phyloP scores from a whole-genome alignment of 2,797 vertebrate genomes.

The Borostomias antarcticus region DNA sequence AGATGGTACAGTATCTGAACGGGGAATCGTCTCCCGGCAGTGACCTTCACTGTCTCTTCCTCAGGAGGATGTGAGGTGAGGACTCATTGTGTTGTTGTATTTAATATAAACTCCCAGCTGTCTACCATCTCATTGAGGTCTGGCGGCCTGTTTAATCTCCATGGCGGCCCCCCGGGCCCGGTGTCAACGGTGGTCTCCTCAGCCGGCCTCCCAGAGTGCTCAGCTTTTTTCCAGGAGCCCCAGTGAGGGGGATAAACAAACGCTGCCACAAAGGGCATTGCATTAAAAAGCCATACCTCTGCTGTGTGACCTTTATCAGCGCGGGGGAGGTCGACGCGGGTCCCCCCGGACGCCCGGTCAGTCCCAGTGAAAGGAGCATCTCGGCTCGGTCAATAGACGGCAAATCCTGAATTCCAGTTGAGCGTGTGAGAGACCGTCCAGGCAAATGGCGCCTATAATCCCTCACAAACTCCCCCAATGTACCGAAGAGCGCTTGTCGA shows the following conservation, averaged over 20 bases:
- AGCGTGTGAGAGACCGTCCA: slow-evolving; percentile 37
- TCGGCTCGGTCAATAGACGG: slow-evolving; percentile 51
- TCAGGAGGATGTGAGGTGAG: slow-evolving; percentile 51
- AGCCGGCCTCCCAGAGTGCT: slow-evolving; percentile 64
- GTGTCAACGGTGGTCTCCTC: slow-evolving; percentile 74
- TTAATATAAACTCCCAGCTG: slow-evolving; percentile 61
- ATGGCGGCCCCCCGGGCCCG: slow-evolving; percentile 74
- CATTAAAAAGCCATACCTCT: slow-evolving; percentile 77
- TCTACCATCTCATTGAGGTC: slow-evolving; percentile 71
- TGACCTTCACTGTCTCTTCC: not conserved
- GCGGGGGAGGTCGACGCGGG: too few relatives aligned
- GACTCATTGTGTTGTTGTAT: slow-evolving; percentile 71
- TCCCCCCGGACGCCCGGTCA: too few relatives aligned
- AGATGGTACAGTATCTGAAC: too few relatives aligned
- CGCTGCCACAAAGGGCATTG: slow-evolving; percentile 70
- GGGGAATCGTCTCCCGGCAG: not conserved
- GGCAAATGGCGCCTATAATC: slow-evolving; percentile 57
- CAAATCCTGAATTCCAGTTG: slow-evolving; percentile 60
- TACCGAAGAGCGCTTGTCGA: not conserved
- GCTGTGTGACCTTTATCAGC: slow-evolving; percentile 75
- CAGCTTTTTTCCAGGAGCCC: slow-evolving; percentile 3
- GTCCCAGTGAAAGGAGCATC: slow-evolving; percentile 60
- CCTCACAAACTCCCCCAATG: not conserved
- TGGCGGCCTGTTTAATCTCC: slow-evolving; percentile 74
- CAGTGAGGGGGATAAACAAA: slow-evolving; percentile 72